These are phyloP conservation scores for Euproctis similis DNA, from an alignment of 2,888 invertebrate species.

Conservation along the genomic window DNA sequence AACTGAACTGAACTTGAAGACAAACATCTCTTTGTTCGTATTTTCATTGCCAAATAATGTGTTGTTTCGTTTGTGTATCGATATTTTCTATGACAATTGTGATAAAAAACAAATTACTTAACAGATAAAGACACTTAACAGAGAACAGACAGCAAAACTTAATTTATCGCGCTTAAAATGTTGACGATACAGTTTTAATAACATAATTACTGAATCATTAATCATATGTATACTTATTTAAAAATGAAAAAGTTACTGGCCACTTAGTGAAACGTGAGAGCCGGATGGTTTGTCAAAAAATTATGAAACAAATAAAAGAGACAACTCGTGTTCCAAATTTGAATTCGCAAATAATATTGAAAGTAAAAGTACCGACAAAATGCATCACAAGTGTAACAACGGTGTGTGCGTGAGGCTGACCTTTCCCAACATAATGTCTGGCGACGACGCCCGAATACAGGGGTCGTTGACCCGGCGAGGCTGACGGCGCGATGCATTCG, in stretches of 20 bases:
- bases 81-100: no score
- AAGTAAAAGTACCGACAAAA: constrained; percentile 60
- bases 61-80: no score
- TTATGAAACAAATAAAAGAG: neutral
- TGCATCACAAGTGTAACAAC: constrained; percentile 26
- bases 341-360: constrained; percentile 35
- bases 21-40: neutral
- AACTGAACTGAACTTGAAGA: no score
- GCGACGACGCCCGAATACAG: constrained; percentile 60
- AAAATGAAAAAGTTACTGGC: neutral
- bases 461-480: constrained; percentile 60
- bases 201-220: no score
- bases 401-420: constrained; percentile 53
- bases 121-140: no score
- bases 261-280: neutral
- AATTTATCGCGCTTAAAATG: no score
- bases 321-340: constrained; percentile 10
- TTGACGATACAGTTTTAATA: no score
- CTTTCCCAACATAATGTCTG: constrained; percentile 65
- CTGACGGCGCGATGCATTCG: constrained; percentile 56
- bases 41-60: no score
- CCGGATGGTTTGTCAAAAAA: no score
- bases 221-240: no score
- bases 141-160: no score
- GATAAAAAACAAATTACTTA: no score